phyloP scores from a whole-genome alignment of 2,888 invertebrate species.

The Caenorhabditis becei region DNA sequence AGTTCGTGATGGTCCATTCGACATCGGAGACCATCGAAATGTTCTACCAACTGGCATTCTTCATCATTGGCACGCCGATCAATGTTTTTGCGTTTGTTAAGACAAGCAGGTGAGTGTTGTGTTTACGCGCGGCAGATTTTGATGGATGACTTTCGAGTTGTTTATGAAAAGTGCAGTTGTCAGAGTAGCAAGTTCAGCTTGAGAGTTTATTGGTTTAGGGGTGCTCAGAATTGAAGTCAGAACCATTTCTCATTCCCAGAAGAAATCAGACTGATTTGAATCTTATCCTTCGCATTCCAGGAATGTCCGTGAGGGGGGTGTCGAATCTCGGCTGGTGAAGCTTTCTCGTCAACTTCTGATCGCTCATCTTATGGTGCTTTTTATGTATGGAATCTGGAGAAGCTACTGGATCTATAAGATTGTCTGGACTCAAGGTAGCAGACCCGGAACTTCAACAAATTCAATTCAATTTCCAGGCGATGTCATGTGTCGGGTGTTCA shows the following conservation, averaged over 20 bases:
- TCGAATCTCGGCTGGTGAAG: slow-evolving; percentile 73
- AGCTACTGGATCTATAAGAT: slow-evolving; percentile 78
- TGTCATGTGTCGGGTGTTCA: slow-evolving; percentile 74
- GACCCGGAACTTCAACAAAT: not conserved
- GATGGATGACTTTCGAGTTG: not conserved
- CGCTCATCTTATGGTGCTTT: slow-evolving; percentile 77
- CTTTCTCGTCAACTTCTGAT: slow-evolving; percentile 75
- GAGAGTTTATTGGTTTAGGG: no score
- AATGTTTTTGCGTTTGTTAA: slow-evolving; percentile 71
- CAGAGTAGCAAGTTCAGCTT: no score
- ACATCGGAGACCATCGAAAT: slow-evolving; percentile 77
- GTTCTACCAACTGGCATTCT: slow-evolving; percentile 78
- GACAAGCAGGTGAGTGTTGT: slow-evolving; percentile 70
- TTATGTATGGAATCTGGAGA: slow-evolving; percentile 78
- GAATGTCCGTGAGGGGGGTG: slow-evolving; percentile 69
- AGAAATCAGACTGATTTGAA: not conserved
- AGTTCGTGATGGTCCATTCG: slow-evolving; percentile 60
- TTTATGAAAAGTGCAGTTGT: not conserved
- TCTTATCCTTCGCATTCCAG: slow-evolving; percentile 46
- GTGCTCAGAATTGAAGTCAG: not conserved
- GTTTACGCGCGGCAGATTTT: slow-evolving; percentile 3
- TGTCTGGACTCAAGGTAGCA: slow-evolving; percentile 74
- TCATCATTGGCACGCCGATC: slow-evolving; percentile 75
- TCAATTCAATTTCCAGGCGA: slow-evolving; percentile 62
- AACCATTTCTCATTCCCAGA: not conserved